These are phyloP conservation scores for Tinamus major DNA, from an alignment of 2,797 vertebrate genomes.

Conservation along the genomic window DNA sequence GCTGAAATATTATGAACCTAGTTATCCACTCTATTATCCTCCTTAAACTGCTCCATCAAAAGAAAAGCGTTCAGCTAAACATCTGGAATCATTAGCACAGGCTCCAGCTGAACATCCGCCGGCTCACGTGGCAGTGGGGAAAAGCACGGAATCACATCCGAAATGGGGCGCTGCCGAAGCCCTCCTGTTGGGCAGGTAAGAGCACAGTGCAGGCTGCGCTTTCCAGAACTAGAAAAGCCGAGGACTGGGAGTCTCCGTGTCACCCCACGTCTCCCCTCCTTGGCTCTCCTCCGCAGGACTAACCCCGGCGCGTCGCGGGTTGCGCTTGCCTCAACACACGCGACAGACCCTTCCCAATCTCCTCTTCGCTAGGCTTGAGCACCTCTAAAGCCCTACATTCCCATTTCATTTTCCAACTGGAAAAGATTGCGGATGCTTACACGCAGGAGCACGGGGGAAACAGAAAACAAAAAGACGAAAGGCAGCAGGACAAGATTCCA, in stretches of 20 bases:
- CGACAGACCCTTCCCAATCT: not conserved
- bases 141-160: not conserved
- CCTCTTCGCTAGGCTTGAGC: not conserved
- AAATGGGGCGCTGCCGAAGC: not conserved
- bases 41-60: conserved; percentile 68
- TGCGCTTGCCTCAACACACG: not conserved
- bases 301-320: not conserved
- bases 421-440: not conserved
- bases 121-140: not conserved
- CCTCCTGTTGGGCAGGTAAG: rapidly evolving
- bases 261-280: not conserved
- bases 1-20: conserved; percentile 58
- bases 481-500: not conserved
- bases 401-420: not conserved
- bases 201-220: rapidly evolving
- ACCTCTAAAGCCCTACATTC: not conserved
- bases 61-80: conserved; percentile 40
- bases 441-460: not conserved
- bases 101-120: conserved; percentile 11
- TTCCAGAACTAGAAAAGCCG: not conserved
- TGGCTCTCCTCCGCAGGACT: not conserved
- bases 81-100: conserved; percentile 58
- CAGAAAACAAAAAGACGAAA: not conserved
- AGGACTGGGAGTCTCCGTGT: not conserved
- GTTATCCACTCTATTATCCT: conserved; percentile 65